Conservation (phyloP, 53 echinoderm and acorn worm genomes). For the Apostichopus leukothele region DNA sequence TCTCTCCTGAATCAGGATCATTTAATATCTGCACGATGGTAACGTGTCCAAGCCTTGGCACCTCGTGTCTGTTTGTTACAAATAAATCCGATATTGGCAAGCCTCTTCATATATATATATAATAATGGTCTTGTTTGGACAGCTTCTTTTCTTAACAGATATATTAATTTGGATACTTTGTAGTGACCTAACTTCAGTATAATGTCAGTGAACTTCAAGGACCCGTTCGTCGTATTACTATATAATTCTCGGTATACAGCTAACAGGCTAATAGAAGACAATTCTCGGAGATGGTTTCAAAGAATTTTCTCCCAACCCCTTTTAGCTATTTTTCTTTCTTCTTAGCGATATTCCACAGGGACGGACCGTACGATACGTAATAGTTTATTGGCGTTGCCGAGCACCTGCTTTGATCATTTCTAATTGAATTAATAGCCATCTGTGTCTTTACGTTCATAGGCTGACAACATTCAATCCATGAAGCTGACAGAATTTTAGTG, state of each 20-base stretch:
- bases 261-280: not conserved
- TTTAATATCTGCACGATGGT: not conserved
- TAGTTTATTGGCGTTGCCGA: no score
- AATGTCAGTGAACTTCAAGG: not conserved
- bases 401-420: conserved; percentile 26
- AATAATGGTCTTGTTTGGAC: not conserved
- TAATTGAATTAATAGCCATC: conserved; percentile 17
- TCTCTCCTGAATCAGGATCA: no score
- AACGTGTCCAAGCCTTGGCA: not conserved
- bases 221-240: not conserved
- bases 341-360: not conserved
- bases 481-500: not conserved
- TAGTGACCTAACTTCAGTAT: not conserved
- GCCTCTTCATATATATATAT: not conserved
- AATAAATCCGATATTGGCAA: not conserved
- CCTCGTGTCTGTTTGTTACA: not conserved
- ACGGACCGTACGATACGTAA: not conserved
- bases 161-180: not conserved
- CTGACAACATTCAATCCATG: not conserved
- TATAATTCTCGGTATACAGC: not conserved
- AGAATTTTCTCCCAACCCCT: not conserved
- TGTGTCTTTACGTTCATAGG: not conserved
- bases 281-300: not conserved
- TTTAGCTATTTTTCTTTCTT: not conserved
- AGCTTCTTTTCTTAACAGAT: not conserved